phyloP scores from a whole-genome alignment of 2,888 invertebrate genomes.

The Zelleria hepariella region DNA sequence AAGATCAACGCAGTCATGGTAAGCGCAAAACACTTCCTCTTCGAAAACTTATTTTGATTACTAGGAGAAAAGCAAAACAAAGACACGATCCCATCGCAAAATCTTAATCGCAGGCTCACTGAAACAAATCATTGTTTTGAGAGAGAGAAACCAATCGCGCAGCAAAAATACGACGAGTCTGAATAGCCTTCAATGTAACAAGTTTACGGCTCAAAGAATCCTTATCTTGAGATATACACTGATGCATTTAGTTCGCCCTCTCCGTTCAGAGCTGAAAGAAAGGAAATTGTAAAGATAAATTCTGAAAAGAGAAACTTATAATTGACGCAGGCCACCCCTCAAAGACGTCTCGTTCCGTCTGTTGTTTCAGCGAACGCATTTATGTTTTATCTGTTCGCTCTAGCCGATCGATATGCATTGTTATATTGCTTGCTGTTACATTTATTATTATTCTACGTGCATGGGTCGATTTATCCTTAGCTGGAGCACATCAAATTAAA shows the following conservation, averaged over 20 bases:
- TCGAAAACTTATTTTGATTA: neutral
- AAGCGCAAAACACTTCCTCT: constrained; percentile 38
- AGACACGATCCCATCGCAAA: neutral
- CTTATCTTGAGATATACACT: constrained; percentile 12
- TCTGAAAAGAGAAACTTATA: neutral
- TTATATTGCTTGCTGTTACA: neutral
- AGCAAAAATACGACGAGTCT: constrained; percentile 13
- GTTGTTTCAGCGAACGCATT: neutral
- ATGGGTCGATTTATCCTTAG: neutral
- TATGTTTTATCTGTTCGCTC: neutral
- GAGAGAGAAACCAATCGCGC: constrained; percentile 25
- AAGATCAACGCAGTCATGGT: constrained; percentile 94
- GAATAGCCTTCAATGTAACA: constrained; percentile 14
- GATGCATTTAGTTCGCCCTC: constrained; percentile 13
- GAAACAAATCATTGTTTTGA: constrained; percentile 1
- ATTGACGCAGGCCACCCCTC: neutral
- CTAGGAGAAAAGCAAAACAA: neutral
- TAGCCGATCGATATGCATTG: neutral
- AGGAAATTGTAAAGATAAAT: constrained; percentile 4
- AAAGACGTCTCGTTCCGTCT: neutral
- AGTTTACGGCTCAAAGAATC: constrained; percentile 7
- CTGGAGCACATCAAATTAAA: neutral
- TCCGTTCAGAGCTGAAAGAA: constrained; percentile 1
- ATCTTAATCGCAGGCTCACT: constrained; percentile 4
- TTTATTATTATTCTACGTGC: neutral